Evolutionary conservation across 2,888 invertebrate genomes (phyloP), one percentile per base, ranked within the genome.

Genomic region (Eilema sororculum): DNA sequence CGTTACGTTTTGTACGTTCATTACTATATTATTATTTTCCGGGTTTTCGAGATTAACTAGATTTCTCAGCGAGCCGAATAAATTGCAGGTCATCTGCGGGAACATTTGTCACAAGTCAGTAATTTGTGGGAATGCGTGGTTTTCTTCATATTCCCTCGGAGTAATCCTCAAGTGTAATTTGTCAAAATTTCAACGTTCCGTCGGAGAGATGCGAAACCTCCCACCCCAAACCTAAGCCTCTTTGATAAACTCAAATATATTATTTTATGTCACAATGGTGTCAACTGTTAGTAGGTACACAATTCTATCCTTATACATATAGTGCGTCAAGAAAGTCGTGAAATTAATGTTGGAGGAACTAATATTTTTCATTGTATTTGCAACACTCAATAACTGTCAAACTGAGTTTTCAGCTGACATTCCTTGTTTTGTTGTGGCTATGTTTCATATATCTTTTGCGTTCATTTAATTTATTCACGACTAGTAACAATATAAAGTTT

Each of bases 81-180:
- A 86, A 90, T 89, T 83, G 87, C 84, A 84, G 88, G 89, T 90
- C 91, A 89, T 91, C 88, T 88, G 82, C 78, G 67, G 74, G 64
- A 82, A 79, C 85, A 91, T 91, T 91, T 88, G 88, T 91, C 90
- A 90, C 84, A 79, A 87, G 87, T 85, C 88, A 86, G 90, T 90
- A 89, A 91, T 91, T 91, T 91, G 90, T 80, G 89, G 85, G 87
- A 89, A 89, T 84, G 89, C 87, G 89, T 87, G 86, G 88, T 88
- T 91, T 91, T 90, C 90, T 90, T 89, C 90, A 90, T 91, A 90
- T 90, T 90, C 87, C 85, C 86, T 82, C 82, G 80, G 77, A 87
- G 91, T 90, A 91, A 91, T 91, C 90, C 91, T 86, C 83, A 80
- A 84, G 80, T 82, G 86, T 87, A 87, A 93, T 93, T 93, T 92